These are phyloP conservation scores for Melanotaenia pygmaea DNA, from an alignment of 2,797 vertebrate species.

Conservation along the genomic window DNA sequence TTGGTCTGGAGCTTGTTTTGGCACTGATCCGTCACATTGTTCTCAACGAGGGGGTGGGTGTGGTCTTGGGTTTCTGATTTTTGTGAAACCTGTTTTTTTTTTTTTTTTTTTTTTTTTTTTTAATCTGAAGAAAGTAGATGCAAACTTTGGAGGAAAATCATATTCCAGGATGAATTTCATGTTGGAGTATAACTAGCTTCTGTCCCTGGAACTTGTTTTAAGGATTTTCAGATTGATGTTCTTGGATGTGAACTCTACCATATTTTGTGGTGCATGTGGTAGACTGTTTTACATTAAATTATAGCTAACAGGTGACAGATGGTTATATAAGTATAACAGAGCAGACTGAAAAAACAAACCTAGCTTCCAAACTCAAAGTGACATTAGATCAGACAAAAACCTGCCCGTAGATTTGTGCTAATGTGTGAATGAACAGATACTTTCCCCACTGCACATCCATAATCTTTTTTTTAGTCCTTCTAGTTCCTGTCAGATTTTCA, in stretches of 20 bases:
- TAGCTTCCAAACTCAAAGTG: conserved; percentile 35
- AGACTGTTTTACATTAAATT: conserved; percentile 18
- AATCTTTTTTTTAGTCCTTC: conserved; percentile 32
- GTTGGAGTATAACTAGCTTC: background rate
- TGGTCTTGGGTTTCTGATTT: background rate
- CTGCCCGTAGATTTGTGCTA: conserved; percentile 68
- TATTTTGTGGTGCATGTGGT: background rate
- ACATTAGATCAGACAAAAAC: conserved; percentile 61
- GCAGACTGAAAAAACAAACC: conserved; percentile 59
- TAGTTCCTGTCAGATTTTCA: conserved; percentile 18
- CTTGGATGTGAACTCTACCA: background rate
- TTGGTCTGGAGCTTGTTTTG: conserved; percentile 92
- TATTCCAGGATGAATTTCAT: background rate
- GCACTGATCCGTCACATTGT: conserved; percentile 90
- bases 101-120: background rate
- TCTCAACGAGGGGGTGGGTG: conserved; percentile 74
- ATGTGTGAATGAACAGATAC: conserved; percentile 72
- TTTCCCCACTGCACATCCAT: conserved; percentile 22
- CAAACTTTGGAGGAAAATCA: conserved; percentile 8
- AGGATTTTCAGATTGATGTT: conserved; percentile 10
- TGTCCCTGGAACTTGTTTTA: background rate
- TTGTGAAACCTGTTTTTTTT: background rate
- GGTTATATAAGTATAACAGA: conserved; percentile 18
- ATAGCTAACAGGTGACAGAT: conserved; percentile 14
- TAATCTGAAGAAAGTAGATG: background rate